Evolutionary conservation across 2,113 vertebrate genomes (phyloP), one percentile per base, ranked within the genome.

Genomic region (Addax nasomaculatus): DNA sequence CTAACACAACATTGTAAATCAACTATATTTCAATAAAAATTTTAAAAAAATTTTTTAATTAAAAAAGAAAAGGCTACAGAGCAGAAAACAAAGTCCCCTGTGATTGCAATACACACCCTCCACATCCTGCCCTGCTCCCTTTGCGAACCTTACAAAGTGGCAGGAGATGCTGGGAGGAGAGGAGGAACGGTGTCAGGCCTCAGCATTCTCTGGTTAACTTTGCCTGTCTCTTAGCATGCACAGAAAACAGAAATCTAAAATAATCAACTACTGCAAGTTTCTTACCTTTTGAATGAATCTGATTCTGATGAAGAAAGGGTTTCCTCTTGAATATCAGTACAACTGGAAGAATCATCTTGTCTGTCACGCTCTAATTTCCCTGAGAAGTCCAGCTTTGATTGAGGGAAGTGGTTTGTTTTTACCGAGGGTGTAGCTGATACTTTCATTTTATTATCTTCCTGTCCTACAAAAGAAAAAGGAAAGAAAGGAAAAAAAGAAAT

Each of bases 281-380:
- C 98, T 84, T 0, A 99, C 99, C 99, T 99, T 95, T 98, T 98
- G 1, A 92, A 97, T 0, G 99, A 99, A 5, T 5, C 97, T 14
- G 98, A 96, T 0, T 97, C 98, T 0, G 70, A 64, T 1, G 97
- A 97, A 73, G 97, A 96, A 58, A 25, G 25, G 0, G 84, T 33
- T 4, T 60, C 83, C 57, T 93, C 93, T 85, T 89, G 97, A 27
- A 60, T n/a, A 15, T 97, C 97, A 73, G 92, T 23, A 91, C 57
- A 16, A n/a, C 92, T 62, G 0, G 0, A 5, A 83, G 89, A 70
- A 1, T 97, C 97, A 3, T 85, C 96, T 16, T 27, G 39, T 3
- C 6, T 29, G 3, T 93, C 94, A 0, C 60, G n/a, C 47, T 95
- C 97, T 2, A 49, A 3, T 12, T 51, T 85, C 92, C n/a, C 11